phyloP scores from a whole-genome alignment of 2,797 vertebrate species.

The Takifugu rubripes region DNA sequence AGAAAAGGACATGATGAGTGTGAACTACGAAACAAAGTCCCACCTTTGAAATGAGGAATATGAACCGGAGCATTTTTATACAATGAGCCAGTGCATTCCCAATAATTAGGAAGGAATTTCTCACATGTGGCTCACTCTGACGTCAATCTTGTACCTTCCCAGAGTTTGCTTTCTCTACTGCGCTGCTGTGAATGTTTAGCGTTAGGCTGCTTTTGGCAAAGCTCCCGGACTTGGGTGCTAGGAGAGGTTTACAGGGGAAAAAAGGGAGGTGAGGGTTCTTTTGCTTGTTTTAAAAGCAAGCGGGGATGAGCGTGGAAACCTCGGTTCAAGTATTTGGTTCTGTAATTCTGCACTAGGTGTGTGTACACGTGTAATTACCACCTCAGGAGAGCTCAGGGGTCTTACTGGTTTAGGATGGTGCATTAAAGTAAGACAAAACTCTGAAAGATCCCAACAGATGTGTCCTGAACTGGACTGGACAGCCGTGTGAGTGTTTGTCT shows the following conservation, averaged over 20 bases:
- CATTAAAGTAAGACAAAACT: constrained; percentile 4
- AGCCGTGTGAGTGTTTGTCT: not conserved
- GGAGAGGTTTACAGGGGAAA: constrained; percentile 34
- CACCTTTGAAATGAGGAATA: constrained; percentile 40
- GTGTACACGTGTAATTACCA: constrained; percentile 19
- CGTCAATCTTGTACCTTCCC: constrained; percentile 79
- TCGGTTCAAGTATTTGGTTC: constrained; percentile 47
- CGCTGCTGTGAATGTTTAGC: constrained; percentile 64
- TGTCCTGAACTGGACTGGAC: not conserved
- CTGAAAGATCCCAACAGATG: not conserved
- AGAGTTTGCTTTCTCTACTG: constrained; percentile 69
- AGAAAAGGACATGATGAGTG: constrained; percentile 6
- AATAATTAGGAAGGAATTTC: constrained; percentile 77
- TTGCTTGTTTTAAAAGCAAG: constrained; percentile 52
- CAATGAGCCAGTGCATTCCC: constrained; percentile 74
- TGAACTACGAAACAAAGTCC: constrained; percentile 42
- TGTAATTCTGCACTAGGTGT: constrained; percentile 24
- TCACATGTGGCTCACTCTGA: constrained; percentile 80
- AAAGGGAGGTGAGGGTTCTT: constrained; percentile 36
- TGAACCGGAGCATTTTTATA: constrained; percentile 46
- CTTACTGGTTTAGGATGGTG: constrained; percentile 8
- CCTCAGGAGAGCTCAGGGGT: constrained; percentile 15
- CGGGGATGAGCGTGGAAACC: constrained; percentile 47
- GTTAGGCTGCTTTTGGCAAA: constrained; percentile 68
- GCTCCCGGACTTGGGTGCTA: constrained; percentile 61